Evolutionary conservation across 23 tunicate genomes (phyloP).

Genomic region (Corella eumyota): DNA sequence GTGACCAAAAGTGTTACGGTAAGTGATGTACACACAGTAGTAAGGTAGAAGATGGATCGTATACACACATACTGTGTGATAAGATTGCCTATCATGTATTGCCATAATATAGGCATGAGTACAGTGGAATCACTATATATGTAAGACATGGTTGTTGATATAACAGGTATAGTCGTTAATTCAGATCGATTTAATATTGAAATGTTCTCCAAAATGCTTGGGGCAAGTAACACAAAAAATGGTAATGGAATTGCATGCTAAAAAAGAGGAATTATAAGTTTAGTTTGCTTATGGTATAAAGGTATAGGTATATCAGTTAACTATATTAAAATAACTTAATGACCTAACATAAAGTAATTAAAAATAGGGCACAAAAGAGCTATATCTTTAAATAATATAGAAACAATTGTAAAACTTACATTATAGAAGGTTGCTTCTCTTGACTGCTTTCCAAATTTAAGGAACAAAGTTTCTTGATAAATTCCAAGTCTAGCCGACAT

Average conservation of each 20-base stretch:
- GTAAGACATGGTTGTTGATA: background rate
- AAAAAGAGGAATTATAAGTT: conserved; percentile 6
- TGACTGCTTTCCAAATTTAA: conserved; percentile 54
- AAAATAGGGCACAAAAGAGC: background rate
- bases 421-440: conserved; percentile 74
- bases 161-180: conserved; percentile 15
- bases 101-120: conserved; percentile 74
- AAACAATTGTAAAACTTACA: conserved; percentile 30
- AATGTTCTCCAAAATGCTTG: conserved; percentile 51
- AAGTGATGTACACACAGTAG: conserved; percentile 56
- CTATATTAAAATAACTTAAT: too few relatives aligned
- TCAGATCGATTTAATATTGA: conserved; percentile 33
- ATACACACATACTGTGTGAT: conserved; percentile 91
- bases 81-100: conserved; percentile 65
- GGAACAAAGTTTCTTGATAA: conserved; percentile 67
- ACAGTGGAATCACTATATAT: conserved; percentile 3
- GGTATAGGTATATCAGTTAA: too few relatives aligned
- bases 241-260: conserved; percentile 87
- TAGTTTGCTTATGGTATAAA: too few relatives aligned
- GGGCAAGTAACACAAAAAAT: conserved; percentile 45
- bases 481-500: conserved; percentile 71
- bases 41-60: conserved; percentile 79
- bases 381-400: background rate
- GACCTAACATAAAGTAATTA: too few relatives aligned
- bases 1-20: conserved; percentile 89